These are phyloP conservation scores for Drosophila ustulata DNA, from an alignment of 2,888 invertebrate genomes.

Conservation along the genomic window DNA sequence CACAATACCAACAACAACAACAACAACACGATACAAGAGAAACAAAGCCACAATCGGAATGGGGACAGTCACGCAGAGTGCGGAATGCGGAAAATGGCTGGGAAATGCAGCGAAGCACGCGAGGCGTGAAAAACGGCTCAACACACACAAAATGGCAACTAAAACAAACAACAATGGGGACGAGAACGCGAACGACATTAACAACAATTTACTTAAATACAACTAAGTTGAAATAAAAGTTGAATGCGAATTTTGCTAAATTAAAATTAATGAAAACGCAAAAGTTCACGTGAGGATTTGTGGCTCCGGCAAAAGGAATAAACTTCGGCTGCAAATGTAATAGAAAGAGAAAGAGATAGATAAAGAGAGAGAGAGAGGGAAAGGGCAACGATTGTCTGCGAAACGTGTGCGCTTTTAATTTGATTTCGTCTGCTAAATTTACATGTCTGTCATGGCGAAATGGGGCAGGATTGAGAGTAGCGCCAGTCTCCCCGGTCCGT, in stretches of 20 bases:
- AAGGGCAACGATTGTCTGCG: slow-evolving; percentile 34
- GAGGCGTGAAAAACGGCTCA: slow-evolving; percentile 44
- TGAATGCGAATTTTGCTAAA: slow-evolving; percentile 45
- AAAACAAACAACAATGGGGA: slow-evolving; percentile 14
- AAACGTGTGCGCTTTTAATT: slow-evolving; percentile 74
- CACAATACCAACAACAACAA: slow-evolving; percentile 36
- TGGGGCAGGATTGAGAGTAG: slow-evolving; percentile 2
- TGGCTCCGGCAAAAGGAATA: slow-evolving; percentile 44
- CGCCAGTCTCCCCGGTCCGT: slow-evolving; percentile 6
- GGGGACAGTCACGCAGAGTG: slow-evolving; percentile 66
- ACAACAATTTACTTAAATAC: slow-evolving; percentile 46
- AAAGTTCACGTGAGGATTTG: slow-evolving; percentile 52
- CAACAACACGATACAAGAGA: slow-evolving; percentile 42
- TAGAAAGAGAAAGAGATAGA: neutral
- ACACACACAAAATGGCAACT: slow-evolving; percentile 24
- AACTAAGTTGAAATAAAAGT: slow-evolving; percentile 35
- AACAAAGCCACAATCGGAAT: slow-evolving; percentile 36
- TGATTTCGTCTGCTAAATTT: slow-evolving; percentile 76
- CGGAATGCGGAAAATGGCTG: slow-evolving; percentile 51
- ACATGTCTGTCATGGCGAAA: slow-evolving; percentile 58
- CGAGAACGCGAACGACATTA: slow-evolving; percentile 25
- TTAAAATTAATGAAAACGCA: slow-evolving; percentile 69
- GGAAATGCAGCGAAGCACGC: slow-evolving; percentile 57
- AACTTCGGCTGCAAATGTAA: slow-evolving; percentile 40
- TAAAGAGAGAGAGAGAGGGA: neutral